phyloP scores from a whole-genome alignment of 35 echinoderm and acorn worm genomes.

The Strongylocentrotus purpuratus region DNA sequence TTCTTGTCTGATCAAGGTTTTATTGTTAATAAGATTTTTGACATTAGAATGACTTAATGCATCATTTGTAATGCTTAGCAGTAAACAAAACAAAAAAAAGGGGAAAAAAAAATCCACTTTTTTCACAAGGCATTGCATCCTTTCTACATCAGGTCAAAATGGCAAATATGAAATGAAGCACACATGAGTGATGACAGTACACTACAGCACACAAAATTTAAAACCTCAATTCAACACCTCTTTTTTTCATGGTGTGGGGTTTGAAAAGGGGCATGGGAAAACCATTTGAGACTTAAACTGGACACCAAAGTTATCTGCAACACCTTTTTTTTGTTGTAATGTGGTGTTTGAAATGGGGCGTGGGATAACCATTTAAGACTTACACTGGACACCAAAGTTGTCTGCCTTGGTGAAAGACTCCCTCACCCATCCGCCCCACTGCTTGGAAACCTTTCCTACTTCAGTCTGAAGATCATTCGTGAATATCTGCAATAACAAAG shows the following conservation, averaged over 20 bases:
- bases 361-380: background rate
- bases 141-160: no score
- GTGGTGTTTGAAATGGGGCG: background rate
- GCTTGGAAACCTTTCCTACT: constrained; percentile 81
- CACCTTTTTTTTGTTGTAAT: background rate
- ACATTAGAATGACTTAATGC: no score
- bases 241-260: background rate
- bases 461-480: constrained; percentile 51
- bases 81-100: no score
- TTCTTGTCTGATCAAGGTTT: no score
- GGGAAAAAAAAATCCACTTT: no score
- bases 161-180: no score
- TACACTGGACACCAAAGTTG: constrained; percentile 71
- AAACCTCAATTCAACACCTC: background rate
- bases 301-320: constrained; percentile 68
- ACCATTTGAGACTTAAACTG: constrained; percentile 37
- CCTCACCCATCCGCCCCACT: constrained; percentile 72
- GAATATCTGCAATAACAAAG: constrained; percentile 47
- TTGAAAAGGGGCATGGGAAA: background rate
- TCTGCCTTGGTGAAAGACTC: constrained; percentile 67
- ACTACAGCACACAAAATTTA: no score
- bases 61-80: no score
- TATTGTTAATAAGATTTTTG: no score
- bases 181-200: no score
- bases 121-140: no score